Conservation (phyloP, 2,113 vertebrate genomes). For the Archocentrus centrarchus region DNA sequence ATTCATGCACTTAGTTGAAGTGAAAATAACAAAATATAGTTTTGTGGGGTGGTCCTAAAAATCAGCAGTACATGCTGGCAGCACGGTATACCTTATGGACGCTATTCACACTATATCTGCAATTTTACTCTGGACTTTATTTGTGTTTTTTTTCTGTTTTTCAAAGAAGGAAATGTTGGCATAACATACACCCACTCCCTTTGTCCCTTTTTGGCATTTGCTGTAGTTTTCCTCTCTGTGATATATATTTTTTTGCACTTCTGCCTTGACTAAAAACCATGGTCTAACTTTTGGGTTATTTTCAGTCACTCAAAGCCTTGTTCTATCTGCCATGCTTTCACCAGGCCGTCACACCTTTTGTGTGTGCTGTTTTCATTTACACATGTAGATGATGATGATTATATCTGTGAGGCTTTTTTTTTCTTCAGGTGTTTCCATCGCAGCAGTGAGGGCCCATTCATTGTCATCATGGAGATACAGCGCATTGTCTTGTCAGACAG, state of each 20-base stretch:
- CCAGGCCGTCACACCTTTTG: slow-evolving; percentile 17
- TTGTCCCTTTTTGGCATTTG: neutral
- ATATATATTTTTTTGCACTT: neutral
- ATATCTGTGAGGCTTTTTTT: slow-evolving; percentile 25
- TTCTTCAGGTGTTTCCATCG: slow-evolving; percentile 20
- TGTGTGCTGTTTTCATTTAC: slow-evolving; percentile 45
- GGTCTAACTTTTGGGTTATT: neutral
- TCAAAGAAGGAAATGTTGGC: neutral
- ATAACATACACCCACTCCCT: neutral
- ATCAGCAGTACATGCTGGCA: neutral
- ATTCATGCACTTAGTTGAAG: slow-evolving; percentile 29
- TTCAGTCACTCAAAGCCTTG: slow-evolving; percentile 10
- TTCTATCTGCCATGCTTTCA: neutral
- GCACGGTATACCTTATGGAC: neutral
- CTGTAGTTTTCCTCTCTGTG: neutral
- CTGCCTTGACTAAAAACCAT: neutral
- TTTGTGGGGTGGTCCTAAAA: slow-evolving; percentile 5
- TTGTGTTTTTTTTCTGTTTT: neutral
- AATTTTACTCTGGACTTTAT: neutral
- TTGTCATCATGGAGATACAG: slow-evolving; percentile 50
- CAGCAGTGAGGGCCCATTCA: slow-evolving; percentile 40
- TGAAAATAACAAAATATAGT: neutral
- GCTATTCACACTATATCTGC: neutral
- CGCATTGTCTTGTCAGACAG: slow-evolving; percentile 56
- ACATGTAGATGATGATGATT: slow-evolving; percentile 48